These are phyloP conservation scores for Neodon shergylaensis DNA, from an alignment of 2,113 vertebrate species.

Conservation along the genomic window DNA sequence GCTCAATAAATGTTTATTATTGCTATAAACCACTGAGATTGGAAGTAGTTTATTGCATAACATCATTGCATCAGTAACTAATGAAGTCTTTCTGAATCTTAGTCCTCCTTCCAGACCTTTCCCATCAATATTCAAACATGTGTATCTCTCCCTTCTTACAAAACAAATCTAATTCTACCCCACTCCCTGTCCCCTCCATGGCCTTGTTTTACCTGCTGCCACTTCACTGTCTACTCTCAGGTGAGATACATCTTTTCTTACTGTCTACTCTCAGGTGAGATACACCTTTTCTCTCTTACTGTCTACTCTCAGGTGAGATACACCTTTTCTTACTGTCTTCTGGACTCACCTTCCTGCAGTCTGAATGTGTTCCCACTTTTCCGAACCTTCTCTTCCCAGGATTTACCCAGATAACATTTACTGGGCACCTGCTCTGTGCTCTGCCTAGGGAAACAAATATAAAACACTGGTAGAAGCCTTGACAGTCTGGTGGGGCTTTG, in stretches of 20 bases:
- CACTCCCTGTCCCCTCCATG: rapidly evolving
- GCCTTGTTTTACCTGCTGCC: not conserved
- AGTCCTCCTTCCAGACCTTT: not conserved
- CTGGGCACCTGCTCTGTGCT: not conserved
- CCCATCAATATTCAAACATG: not conserved
- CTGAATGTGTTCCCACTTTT: not conserved
- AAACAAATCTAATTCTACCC: not conserved
- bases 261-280: no score
- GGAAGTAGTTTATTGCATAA: not conserved
- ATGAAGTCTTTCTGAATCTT: not conserved
- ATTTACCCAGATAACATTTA: not conserved
- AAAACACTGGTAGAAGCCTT: not conserved
- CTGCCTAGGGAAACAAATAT: not conserved
- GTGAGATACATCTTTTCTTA: not conserved
- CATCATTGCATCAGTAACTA: not conserved
- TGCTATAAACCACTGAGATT: not conserved
- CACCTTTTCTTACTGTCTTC: no score
- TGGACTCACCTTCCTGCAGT: not conserved
- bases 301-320: no score
- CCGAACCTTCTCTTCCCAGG: not conserved
- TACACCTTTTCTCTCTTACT: no score
- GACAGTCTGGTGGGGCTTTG: not conserved
- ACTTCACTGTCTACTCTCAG: not conserved
- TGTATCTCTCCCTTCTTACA: not conserved
- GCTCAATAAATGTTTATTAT: not conserved